Evolutionary conservation across 2,888 invertebrate genomes (phyloP), one percentile per base, ranked within the genome.

Genomic region (Autographa gamma): DNA sequence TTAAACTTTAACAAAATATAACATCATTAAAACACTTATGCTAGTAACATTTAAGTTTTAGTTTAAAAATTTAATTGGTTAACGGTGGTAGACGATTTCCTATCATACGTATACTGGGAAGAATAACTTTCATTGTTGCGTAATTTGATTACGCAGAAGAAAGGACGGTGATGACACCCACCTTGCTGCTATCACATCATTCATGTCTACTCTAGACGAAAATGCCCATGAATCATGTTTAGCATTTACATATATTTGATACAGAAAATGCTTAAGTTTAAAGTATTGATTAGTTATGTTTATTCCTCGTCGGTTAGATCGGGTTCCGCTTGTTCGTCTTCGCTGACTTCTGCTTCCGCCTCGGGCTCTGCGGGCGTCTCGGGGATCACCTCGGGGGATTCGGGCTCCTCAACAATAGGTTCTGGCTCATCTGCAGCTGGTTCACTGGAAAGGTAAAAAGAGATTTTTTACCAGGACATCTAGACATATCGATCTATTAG

Each of bases 261-360:
- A 79, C 71, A 83, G 77, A 87, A 89, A 90, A 91, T 91, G 88
- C 90, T 89, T 85, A 84, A 75, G 66, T 82, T 84, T 79, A 83
- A 84, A 84, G 82, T 84, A 79, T 80, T 65, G 16, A 73, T 64
- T 68, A 74, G 63, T 65, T 64, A 34, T 72, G 69, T 76, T 92
- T 95, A 95, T 93, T 96, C 96, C 85, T 95, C 96, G 73, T 95
- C 96, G n/a, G 95, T 96, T 73, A 95, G 92, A 81, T 96, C 96
- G 13, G 94, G 96, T 84, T 95, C 96, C 13, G 93, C 96, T 86
- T 92, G 89, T 79, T 96, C 96, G 73, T 95, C 95, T 79, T 95
- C 95, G 79, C 95, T 95, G 80, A 88, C 90, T 69, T 96, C 96
- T 32, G 66, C 90, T 59, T 90, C 91, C n/a, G 88, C 80, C 34